These are phyloP conservation scores for Daktulosphaira vitifoliae DNA, from an alignment of 1,140 invertebrate species.

Conservation along the genomic window DNA sequence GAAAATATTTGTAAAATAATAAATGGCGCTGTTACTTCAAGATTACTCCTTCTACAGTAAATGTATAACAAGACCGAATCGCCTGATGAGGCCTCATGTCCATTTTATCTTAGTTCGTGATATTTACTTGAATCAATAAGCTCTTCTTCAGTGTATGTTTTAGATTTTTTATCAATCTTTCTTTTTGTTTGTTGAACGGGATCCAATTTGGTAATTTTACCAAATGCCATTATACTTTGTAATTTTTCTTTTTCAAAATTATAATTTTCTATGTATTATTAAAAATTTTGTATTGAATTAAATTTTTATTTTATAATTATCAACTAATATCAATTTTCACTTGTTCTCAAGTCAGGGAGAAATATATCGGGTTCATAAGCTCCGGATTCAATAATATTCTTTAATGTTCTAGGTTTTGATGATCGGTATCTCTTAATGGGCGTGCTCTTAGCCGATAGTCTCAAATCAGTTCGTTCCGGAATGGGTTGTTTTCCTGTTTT, in stretches of 20 bases:
- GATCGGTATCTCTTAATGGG: not conserved
- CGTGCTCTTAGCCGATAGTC: too few species aligned
- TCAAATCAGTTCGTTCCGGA: not conserved
- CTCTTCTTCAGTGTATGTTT: not conserved
- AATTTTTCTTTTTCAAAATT: conserved; percentile 4
- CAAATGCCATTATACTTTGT: conserved; percentile 9
- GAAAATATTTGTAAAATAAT: too few species aligned
- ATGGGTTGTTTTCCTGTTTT: not conserved
- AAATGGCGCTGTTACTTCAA: too few species aligned
- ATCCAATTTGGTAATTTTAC: conserved; percentile 2
- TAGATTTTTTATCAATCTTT: not conserved
- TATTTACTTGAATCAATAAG: conserved; percentile 7
- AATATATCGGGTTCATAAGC: conserved; percentile 1
- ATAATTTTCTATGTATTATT: conserved; percentile 17
- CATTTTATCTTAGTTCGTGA: too few species aligned
- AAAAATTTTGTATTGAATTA: too few species aligned
- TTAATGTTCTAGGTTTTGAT: not conserved
- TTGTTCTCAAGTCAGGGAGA: not conserved
- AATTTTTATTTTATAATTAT: too few species aligned
- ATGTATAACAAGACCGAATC: too few species aligned
- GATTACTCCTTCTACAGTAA: too few species aligned
- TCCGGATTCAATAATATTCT: not conserved
- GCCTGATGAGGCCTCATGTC: too few species aligned
- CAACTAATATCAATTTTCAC: too few species aligned
- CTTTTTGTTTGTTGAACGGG: not conserved